These are phyloP conservation scores for Riparia riparia DNA, from an alignment of 2,113 vertebrate species.

Conservation along the genomic window DNA sequence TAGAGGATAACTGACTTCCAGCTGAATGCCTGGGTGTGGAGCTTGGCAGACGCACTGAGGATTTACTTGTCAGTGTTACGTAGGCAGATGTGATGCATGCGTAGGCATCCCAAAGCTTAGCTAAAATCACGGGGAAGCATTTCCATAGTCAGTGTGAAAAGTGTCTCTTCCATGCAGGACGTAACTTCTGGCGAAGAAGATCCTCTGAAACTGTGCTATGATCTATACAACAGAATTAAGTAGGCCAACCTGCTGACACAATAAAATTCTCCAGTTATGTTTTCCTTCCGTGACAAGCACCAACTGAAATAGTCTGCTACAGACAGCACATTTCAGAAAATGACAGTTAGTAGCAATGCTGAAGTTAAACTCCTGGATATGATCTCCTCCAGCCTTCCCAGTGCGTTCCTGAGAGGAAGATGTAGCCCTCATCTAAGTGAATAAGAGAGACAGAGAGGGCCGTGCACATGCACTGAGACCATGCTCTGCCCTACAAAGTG, in stretches of 20 bases:
- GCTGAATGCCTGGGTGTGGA: neutral
- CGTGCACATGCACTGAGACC: neutral
- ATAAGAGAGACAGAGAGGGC: fast-evolving
- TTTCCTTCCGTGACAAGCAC: neutral
- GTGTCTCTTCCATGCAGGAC: neutral
- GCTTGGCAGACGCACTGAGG: neutral
- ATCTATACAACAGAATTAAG: neutral
- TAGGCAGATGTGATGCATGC: neutral
- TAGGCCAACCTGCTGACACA: neutral
- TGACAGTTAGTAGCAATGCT: neutral
- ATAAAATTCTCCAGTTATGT: neutral
- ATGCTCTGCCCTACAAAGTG: neutral
- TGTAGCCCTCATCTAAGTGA: neutral
- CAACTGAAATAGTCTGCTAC: neutral
- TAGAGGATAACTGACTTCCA: neutral
- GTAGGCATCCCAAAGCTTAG: neutral
- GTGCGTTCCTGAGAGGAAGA: neutral
- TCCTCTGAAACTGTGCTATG: neutral
- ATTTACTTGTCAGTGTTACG: neutral
- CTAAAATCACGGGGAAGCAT: neutral
- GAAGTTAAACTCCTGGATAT: neutral
- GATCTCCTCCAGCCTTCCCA: neutral
- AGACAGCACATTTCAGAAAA: neutral
- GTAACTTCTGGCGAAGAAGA: neutral
- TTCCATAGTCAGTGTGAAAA: neutral